phyloP scores from a whole-genome alignment of 2,113 vertebrate species.

The Colinus virginianus region DNA sequence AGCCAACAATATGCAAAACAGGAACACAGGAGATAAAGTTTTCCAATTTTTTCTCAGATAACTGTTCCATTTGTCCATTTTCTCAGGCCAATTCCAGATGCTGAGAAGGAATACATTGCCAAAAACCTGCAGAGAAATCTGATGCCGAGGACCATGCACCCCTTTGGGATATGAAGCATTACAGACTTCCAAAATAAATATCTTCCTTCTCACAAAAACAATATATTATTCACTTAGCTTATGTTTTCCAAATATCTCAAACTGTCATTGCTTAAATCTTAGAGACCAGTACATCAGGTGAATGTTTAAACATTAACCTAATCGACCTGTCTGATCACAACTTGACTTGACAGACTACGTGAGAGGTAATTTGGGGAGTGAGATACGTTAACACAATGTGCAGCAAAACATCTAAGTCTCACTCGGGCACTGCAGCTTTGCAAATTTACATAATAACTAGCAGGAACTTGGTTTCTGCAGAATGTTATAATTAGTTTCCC shows the following conservation, averaged over 20 bases:
- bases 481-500: background rate
- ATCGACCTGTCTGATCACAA: background rate
- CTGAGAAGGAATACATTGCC: background rate
- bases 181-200: background rate
- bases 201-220: background rate
- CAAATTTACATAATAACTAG: background rate
- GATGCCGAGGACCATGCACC: background rate
- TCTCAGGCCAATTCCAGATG: slow-evolving; percentile 5
- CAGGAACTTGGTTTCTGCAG: background rate
- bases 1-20: background rate
- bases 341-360: background rate
- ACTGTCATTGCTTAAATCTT: background rate
- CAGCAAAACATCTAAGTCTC: background rate
- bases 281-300: background rate
- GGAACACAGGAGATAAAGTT: background rate
- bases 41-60: background rate
- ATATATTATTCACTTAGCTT: background rate
- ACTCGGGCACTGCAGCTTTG: slow-evolving; percentile 17
- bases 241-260: background rate
- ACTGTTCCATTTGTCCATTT: background rate
- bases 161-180: background rate
- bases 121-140: background rate
- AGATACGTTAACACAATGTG: background rate
- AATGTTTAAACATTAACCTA: background rate
- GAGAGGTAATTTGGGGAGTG: background rate